Evolutionary conservation across 2,113 vertebrate genomes (phyloP).

Genomic region (Pantherophis guttatus): DNA sequence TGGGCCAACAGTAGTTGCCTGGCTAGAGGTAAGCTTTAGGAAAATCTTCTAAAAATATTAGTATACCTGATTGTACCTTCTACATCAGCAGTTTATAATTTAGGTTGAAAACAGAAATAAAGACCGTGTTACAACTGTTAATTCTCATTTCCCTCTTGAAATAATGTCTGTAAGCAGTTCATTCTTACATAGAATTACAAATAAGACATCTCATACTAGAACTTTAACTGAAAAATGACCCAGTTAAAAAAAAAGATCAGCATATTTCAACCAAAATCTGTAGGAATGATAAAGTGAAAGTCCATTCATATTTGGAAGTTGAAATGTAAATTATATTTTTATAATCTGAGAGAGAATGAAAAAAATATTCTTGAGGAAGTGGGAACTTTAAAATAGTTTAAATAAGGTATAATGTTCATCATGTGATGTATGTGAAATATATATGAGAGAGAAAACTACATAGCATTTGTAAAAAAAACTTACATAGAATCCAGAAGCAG

Average conservation of each 20-base stretch:
- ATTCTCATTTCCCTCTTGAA: not conserved
- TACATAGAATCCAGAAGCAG: not conserved
- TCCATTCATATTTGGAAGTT: not conserved
- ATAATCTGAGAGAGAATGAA: not conserved
- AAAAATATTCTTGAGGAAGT: not conserved
- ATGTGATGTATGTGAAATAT: not conserved
- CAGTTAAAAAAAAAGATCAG: not conserved
- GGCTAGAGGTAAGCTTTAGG: constrained; percentile 87
- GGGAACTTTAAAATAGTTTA: not conserved
- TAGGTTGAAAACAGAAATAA: not conserved
- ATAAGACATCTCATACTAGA: not conserved
- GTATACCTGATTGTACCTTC: not conserved
- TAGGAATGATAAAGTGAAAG: not conserved
- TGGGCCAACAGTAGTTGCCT: constrained; percentile 93
- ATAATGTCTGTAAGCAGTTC: not conserved
- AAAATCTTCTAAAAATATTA: not conserved
- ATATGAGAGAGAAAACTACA: not conserved
- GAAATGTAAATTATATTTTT: not conserved
- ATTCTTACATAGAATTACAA: not conserved
- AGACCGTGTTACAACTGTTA: not conserved
- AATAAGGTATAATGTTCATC: not conserved
- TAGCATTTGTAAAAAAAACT: not conserved
- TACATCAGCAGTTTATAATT: not conserved
- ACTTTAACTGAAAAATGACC: not conserved
- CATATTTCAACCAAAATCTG: not conserved